These are phyloP conservation scores for Cossypha dichroa DNA, from an alignment of 2,797 vertebrate genomes.

Conservation along the genomic window DNA sequence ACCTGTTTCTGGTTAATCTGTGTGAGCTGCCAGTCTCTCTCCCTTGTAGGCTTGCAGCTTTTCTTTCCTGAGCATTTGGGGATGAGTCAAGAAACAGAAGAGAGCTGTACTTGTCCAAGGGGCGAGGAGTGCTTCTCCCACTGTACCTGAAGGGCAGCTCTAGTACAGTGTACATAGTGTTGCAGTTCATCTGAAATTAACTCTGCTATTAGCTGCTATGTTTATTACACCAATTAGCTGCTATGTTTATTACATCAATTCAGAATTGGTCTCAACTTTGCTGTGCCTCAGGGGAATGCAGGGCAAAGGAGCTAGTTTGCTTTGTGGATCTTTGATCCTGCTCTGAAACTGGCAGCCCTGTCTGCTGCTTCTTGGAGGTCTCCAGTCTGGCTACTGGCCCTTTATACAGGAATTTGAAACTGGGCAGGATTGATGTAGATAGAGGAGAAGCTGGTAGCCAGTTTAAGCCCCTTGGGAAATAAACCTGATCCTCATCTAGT, in stretches of 20 bases:
- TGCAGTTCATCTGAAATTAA: background rate
- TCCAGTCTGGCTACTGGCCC: background rate
- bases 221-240: too few species aligned
- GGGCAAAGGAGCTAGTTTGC: background rate
- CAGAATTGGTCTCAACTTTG: background rate
- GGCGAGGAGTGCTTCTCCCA: accelerated
- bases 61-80: background rate
- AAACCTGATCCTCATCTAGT: background rate
- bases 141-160: background rate
- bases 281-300: background rate
- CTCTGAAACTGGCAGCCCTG: background rate
- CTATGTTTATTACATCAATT: background rate
- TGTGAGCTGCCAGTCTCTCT: background rate
- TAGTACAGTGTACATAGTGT: background rate
- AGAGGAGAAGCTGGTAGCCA: background rate
- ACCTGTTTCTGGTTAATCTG: background rate
- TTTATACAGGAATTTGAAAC: background rate
- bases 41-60: background rate
- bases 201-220: too few species aligned
- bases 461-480: background rate
- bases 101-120: background rate
- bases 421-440: accelerated
- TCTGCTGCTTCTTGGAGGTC: background rate
- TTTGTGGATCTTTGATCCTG: background rate
- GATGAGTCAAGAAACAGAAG: background rate